Evolutionary conservation across 2,888 invertebrate species (phyloP), one percentile per base, ranked within the genome.

Genomic region (Hirtodrosophila alboralis): DNA sequence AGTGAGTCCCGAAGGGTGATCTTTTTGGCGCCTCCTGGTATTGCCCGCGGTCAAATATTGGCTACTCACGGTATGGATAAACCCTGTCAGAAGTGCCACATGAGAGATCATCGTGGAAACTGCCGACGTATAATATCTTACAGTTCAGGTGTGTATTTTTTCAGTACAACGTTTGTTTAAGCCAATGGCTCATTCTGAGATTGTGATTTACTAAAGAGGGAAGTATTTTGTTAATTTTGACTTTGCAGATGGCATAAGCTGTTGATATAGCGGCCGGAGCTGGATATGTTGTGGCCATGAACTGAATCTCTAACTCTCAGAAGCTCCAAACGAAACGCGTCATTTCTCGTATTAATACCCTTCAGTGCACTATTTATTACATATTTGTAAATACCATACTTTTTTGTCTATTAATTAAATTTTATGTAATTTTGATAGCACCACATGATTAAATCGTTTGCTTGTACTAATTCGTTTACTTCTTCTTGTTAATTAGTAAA

Each of bases 51-150:
- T 5, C 89, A 89, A 57, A 87, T 89, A 23, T 64, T 89, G 28
- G 64, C 75, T 4, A 72, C 85, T 4, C 79, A 68, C 1, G 60
- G 70, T 3, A 61, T 79, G 54, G 77, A 73, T 45, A 86, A 86
- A 31, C 85, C 88, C 7, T 89, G 89, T 30, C 80, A 78, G 13
- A 81, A 81, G 71, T 89, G 89, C 51, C 86, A 88, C 30, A 89
- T 88, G 81, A 73, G 87, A 10, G 89, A 89, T 67, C 89, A 89
- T 73, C 88, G 89, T 3, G 89, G 88, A 8, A 69, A 78, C 14
- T 89, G 89, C 54, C 77, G 89, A 1, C 87, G 89, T 44, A 75
- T 87, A 23, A 72, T 89, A 48, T 65, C 83, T 4, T 88, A 84
- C 51, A 87, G 83, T 68, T 54, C 78, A 59, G 87, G 89, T 89